phyloP scores from a whole-genome alignment of 1,140 invertebrate genomes.

The Drosophila novamexicana region DNA sequence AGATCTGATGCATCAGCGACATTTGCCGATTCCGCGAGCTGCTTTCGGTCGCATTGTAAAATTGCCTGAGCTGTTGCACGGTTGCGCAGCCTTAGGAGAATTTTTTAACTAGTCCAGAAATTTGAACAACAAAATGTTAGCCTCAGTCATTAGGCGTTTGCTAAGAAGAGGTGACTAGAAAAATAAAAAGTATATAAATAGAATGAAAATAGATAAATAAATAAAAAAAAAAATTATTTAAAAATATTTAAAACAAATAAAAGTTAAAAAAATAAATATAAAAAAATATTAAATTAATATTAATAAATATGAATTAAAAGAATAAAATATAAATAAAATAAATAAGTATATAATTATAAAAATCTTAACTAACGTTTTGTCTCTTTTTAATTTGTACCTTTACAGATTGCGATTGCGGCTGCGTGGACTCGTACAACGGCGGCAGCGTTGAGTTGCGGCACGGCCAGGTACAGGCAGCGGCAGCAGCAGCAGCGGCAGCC shows the following conservation, averaged over 20 bases:
- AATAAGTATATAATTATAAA: too few relatives aligned
- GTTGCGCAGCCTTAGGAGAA: slow-evolving; percentile 40
- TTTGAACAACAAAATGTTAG: slow-evolving; percentile 36
- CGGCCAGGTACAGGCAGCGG: slow-evolving; percentile 49
- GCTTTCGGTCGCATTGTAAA: slow-evolving; percentile 61
- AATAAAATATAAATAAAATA: too few relatives aligned
- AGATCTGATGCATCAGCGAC: slow-evolving; percentile 25
- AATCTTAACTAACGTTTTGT: too few relatives aligned
- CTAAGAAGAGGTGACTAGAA: slow-evolving; percentile 45
- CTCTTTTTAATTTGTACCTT: neutral
- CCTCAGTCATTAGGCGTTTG: slow-evolving; percentile 51
- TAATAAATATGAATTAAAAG: neutral
- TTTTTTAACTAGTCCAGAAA: slow-evolving; percentile 19
- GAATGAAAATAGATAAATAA: neutral
- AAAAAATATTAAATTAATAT: neutral
- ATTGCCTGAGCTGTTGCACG: slow-evolving; percentile 50
- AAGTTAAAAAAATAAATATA: too few relatives aligned
- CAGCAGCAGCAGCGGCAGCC: slow-evolving; percentile 69
- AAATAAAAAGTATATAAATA: neutral
- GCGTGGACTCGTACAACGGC: slow-evolving; percentile 74
- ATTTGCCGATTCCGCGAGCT: slow-evolving; percentile 31
- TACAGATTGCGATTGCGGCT: slow-evolving; percentile 84
- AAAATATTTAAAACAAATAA: too few relatives aligned
- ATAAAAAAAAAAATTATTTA: too few relatives aligned
- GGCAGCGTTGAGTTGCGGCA: slow-evolving; percentile 48